A percentile compares a stretch with the other conserved stretches of the same genome.
phyloP scores from a whole-genome alignment of 2,888 invertebrate species.

The Megalurothrips usitatus region DNA sequence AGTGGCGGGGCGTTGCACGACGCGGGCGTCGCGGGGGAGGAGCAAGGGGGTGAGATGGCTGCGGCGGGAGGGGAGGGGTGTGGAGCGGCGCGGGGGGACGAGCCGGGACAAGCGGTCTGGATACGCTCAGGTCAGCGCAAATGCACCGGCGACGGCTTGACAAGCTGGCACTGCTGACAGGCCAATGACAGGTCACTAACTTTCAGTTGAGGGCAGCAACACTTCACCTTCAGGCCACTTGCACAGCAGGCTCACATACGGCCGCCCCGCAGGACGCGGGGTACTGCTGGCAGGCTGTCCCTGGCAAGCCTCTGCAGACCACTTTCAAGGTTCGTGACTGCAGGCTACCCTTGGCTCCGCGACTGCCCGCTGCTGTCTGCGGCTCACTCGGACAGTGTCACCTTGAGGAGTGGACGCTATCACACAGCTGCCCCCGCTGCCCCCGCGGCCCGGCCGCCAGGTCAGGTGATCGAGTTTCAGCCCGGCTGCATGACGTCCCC shows the following conservation, averaged over 20 bases:
- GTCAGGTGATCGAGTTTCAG: too few species aligned
- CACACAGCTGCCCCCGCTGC: too few species aligned
- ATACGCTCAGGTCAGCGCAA: neutral
- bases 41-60: neutral
- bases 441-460: too few species aligned
- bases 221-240: neutral
- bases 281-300: too few species aligned
- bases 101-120: neutral
- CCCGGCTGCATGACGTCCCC: too few species aligned
- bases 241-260: neutral
- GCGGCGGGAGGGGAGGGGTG: neutral
- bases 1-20: neutral
- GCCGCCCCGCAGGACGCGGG: too few species aligned
- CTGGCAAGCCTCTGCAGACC: too few species aligned
- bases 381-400: too few species aligned
- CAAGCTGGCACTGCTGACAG: neutral
- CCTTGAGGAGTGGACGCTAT: too few species aligned
- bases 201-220: neutral
- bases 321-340: too few species aligned
- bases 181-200: slow-evolving; percentile 9
- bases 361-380: too few species aligned
- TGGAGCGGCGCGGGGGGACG: neutral
- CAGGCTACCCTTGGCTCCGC: too few species aligned
- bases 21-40: neutral
- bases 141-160: neutral